Evolutionary conservation across 2,113 vertebrate species (phyloP).

Genomic region (Pollachius pollachius): DNA sequence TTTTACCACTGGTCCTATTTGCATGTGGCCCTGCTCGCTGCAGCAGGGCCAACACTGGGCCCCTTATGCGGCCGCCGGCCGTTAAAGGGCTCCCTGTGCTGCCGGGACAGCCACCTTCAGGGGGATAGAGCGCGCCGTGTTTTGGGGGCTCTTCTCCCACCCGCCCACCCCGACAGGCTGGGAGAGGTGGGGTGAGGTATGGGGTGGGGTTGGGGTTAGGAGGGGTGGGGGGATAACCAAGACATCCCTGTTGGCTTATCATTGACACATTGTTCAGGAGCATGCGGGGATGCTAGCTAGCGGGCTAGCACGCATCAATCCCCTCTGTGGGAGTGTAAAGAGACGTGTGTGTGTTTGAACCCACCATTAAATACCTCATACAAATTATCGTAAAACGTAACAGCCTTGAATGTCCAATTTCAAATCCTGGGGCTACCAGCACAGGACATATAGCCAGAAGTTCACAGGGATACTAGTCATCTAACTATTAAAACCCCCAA

Average conservation of each 20-base stretch:
- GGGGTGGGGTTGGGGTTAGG: constrained; percentile 33
- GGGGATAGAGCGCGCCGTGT: constrained; percentile 73
- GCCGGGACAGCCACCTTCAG: constrained; percentile 72
- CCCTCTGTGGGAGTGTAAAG: no score
- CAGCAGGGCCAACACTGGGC: constrained; percentile 67
- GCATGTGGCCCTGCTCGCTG: constrained; percentile 66
- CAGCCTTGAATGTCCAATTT: no score
- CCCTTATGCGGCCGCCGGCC: constrained; percentile 70
- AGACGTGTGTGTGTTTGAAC: no score
- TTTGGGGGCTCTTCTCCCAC: constrained; percentile 32
- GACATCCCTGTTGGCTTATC: constrained; percentile 41
- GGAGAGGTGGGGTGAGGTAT: constrained; percentile 40
- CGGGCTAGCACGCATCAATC: constrained; percentile 7
- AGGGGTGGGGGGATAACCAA: constrained; percentile 27
- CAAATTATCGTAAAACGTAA: no score
- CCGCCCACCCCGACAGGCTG: constrained; percentile 49
- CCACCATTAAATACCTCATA: no score
- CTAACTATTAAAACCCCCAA: no score
- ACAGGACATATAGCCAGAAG: no score
- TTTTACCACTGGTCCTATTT: constrained; percentile 78
- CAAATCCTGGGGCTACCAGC: no score
- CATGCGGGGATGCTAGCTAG: constrained; percentile 33
- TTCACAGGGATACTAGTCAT: no score
- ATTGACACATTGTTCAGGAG: constrained; percentile 57
- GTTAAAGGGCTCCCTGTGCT: constrained; percentile 74